Base-by-base conservation (phyloP, 2,113 vertebrate species). In the Aphelocoma coerulescens region DNA sequence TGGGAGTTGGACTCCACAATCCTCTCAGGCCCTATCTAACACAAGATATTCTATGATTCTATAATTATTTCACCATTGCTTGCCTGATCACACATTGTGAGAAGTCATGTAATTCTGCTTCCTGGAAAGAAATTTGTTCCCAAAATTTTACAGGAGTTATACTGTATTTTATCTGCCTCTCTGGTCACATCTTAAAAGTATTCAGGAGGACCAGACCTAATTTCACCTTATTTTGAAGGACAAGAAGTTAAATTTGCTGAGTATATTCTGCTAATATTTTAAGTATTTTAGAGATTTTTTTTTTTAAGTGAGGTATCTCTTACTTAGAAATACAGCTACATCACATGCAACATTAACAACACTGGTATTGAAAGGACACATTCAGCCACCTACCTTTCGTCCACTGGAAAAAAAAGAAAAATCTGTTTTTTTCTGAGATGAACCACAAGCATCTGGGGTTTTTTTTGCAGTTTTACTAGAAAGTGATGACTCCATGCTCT, bases 361-460 rank as follows among this genome's bases (percentile, higher is more conserved):
- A 37, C 3, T 16, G 35, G 17, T 43, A 62, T 32, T 37, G 33
- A 52, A 71, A 58, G 13, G 61, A 73, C 3, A 30, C 9, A 44
- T 28, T 32, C 49, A 76, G 51, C 6, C 27, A 75, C 10, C 16
- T 41, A 51, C 13, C 13, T 74, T 51, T 71, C 19, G 71, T 39
- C 17, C 17, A 51, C 13, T 39, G 19, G 83, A 24, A 73, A 72
- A 67, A 35, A 37, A 41, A 7, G 12, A 58, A 75, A 76, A 58
- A 67, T 26, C 8, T 28, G 14, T 1, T 49, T 13, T 41, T 92
- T 79, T 73, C 76, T 44, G 35, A 73, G 28, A 55, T 20, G 10
- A 23, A 30, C 46, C 48, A n/a, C 16, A 74, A 58, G 9, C 46
- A 84, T 17, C 7, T n/a, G 11, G 2, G 0, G 0, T 0, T 10